Base-by-base conservation (phyloP, 2,113 vertebrate genomes). In the Anolis sagrei region DNA sequence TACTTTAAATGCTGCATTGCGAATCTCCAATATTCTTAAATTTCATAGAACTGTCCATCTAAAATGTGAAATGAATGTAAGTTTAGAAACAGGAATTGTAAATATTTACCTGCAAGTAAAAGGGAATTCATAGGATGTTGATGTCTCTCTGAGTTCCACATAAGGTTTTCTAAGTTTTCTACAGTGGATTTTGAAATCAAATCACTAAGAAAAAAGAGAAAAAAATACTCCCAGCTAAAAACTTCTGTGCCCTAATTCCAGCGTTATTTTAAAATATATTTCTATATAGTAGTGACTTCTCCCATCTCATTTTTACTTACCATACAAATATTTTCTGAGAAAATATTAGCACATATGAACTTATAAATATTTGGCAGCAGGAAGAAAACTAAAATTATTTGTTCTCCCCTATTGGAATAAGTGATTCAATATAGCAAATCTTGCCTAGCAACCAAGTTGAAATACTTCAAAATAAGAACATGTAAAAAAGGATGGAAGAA, bases 61-160 rank as follows among this genome's bases (percentile, higher is more conserved):
- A 8, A 51, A 16, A 66, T 32, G 10, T 75, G 72, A 19, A 76
- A 66, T 66, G 34, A 79, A 39, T 3, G 62, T 32, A 62, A 70
- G 72, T 44, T 32, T 32, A 74, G 84, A 54, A 87, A 88, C 76
- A 91, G 87, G 81, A 91, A 62, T 7, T 83, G 44, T 73, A 83
- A 76, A 36, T 79, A 58, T 92, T 94, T 95, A 96, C 96, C 96
- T 3, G 88, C n/a, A 84, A 93, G 90, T 34, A 95, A 91, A 91
- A 94, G 81, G 49, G 89, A 79, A 5, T 61, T 92, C 81, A 91
- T 80, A 79, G 90, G 87, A 88, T 91, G 89, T 87, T 1, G 82
- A 69, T 88, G 94, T 78, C 92, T 95, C 93, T 96, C 94, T 83
- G 92, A 93, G 0, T 94, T 93, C 94, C 92, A 94, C 0, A 94